Base-by-base conservation (phyloP, 2,888 invertebrate species). In the Noctua fimbriata region DNA sequence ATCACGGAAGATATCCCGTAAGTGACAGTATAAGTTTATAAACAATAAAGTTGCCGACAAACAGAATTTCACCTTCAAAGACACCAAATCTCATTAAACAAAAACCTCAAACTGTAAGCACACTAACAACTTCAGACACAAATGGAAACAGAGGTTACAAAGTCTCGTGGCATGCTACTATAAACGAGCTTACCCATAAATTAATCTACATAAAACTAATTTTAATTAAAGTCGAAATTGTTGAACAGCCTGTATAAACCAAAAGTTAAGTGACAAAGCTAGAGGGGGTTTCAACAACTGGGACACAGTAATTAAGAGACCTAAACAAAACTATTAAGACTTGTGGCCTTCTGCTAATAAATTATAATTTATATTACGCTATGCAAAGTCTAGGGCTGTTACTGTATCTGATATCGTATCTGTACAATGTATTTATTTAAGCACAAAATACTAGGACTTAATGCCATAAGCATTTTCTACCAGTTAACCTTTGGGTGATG, bases 241-340 rank as follows among this genome's bases (percentile, higher is more conserved):
- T 69, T 82, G 72, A 79, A 65, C 75, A 65, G 70, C 24, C 72
- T 75, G 63, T 70, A 76, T 73, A 86, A 84, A 84, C 84, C 74
- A 72, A 86, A 87, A 86, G 84, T 55, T 76, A 81, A 77, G 76
- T 83, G 84, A 74, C 77, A 76, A 83, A 71, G 65, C 80, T 73
- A 67, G 58, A 72, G 73, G 41, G 49, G 47, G 70, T 87, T 78
- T 76, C 55, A 87, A 82, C 83, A 89, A 89, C 80, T 84, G 83
- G 86, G 79, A 76, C 88, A 78, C 14, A 86, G 85, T 87, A 89
- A 90, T 91, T 88, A 90, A 89, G 82, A 86, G 73, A 75, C 81
- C 84, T 85, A 83, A 89, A 88, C 85, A 83, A 89, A 90, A 89
- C 89, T 88, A 89, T 90, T 90, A 88, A 82, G 85, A 87, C 76